Base-by-base conservation (phyloP, 1,140 invertebrate genomes). In the Drosophila arawakana region DNA sequence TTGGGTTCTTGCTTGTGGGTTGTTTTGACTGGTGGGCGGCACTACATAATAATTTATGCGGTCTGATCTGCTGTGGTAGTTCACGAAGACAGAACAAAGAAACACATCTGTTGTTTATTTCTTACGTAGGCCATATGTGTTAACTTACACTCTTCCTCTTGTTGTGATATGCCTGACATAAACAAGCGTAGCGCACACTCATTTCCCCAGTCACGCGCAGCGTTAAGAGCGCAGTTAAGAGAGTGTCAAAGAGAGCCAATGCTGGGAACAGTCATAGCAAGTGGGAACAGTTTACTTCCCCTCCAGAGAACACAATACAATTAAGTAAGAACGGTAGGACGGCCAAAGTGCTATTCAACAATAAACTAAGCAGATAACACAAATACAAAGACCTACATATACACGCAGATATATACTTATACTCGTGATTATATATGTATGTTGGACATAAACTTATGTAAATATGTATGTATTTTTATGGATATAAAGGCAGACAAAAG, bases 331-430 rank as follows among this genome's bases (percentile, higher is more conserved):
- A 35, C 41, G 52, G 61, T 58, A 59, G 63, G 66, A 60, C 63
- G 71, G 61, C 62, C 47, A 63, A 80, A 72, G 72, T 72, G 59
- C 58, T 77, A 63, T 66, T 76, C 73, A 80, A 76, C 76, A 76
- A 72, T 80, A 35, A 76, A 65, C 50, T 50, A 55, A 7, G 59
- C 6, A 30, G 6, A 3, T 30, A 34, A 41, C 39, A 52, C 43
- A 49, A 55, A 43, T 37, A 68, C 49, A 8, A 3, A 55, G 10
- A 18, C 44, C 0, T 21, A 34, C 18, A 37, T 39, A 54, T 39
- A 54, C 15, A 10, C 37, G 37, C 8, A 49, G 7, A 25, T 10
- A 34, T 37, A 35, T 6, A 60, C 9, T 18, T 7, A 59, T 3
- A 13, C 8, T 11, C 8, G 25, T 18, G 25, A 15, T 9, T 7